Percentiles rank a stretch among this genome's conserved stretches.
phyloP scores from a whole-genome alignment of 2,888 invertebrate genomes.

The Spodoptera exigua region DNA sequence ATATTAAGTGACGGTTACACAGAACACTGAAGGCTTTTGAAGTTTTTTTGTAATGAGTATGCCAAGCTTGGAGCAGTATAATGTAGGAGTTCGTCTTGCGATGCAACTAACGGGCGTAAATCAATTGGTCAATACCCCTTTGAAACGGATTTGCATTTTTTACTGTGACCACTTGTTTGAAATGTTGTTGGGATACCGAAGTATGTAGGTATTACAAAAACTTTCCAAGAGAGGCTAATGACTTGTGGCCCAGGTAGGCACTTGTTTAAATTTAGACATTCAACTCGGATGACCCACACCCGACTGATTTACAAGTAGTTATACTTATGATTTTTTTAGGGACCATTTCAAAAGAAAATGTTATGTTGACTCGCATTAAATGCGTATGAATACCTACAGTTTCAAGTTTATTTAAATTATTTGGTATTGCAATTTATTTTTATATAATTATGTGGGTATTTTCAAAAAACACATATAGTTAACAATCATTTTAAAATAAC shows the following conservation, averaged over 20 bases:
- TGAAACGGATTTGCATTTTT: conserved; percentile 45
- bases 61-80: too few relatives aligned
- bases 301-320: conserved; percentile 36
- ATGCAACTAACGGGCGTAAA: conserved; percentile 51
- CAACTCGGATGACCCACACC: conserved; percentile 31
- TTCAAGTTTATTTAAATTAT: too few relatives aligned
- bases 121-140: conserved; percentile 63
- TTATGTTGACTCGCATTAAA: too few relatives aligned
- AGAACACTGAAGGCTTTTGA: conserved; percentile 6
- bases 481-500: conserved; percentile 11
- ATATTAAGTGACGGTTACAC: conserved; percentile 28
- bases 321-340: conserved; percentile 8
- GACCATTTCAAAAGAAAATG: not conserved
- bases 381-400: too few relatives aligned
- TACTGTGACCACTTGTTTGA: conserved; percentile 41
- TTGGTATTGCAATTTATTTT: too few relatives aligned
- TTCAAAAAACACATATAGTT: too few relatives aligned
- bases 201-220: conserved; percentile 52
- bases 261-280: conserved; percentile 42
- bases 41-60: not conserved
- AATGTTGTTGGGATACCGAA: conserved; percentile 40
- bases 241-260: conserved; percentile 58
- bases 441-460: too few relatives aligned
- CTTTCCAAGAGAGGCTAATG: conserved; percentile 68
- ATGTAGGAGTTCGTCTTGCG: conserved; percentile 7